Evolutionary conservation across 2,888 invertebrate species (phyloP).

Genomic region (Copidosoma aretas): DNA sequence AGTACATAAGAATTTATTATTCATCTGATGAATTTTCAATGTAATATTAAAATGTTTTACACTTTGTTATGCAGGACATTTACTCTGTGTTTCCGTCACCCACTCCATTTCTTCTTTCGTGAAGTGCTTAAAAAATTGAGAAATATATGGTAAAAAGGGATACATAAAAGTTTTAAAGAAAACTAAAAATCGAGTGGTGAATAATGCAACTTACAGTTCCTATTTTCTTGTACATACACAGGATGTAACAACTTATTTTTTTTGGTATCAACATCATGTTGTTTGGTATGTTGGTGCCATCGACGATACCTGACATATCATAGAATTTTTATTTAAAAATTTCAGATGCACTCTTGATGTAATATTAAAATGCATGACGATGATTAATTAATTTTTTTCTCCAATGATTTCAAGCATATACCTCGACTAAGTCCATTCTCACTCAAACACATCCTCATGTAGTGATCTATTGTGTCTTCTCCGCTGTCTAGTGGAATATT

Average conservation of each 20-base stretch:
- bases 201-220: neutral
- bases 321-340: neutral
- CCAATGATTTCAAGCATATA: neutral
- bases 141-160: neutral
- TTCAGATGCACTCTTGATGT: neutral
- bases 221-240: constrained; percentile 1
- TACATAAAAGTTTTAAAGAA: neutral
- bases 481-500: neutral
- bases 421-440: neutral
- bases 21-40: too few relatives aligned
- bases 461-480: neutral
- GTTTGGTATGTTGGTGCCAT: neutral
- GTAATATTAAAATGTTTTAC: neutral
- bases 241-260: neutral
- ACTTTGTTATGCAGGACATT: neutral
- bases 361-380: neutral
- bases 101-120: neutral
- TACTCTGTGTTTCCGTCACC: neutral
- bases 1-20: too few relatives aligned
- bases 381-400: too few relatives aligned
- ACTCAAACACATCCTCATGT: neutral
- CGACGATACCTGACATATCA: neutral
- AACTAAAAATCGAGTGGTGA: neutral
- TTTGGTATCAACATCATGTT: neutral
- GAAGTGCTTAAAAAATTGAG: neutral